These are phyloP conservation scores for Triplophysa rosa DNA, from an alignment of 2,113 vertebrate genomes.

Conservation along the genomic window DNA sequence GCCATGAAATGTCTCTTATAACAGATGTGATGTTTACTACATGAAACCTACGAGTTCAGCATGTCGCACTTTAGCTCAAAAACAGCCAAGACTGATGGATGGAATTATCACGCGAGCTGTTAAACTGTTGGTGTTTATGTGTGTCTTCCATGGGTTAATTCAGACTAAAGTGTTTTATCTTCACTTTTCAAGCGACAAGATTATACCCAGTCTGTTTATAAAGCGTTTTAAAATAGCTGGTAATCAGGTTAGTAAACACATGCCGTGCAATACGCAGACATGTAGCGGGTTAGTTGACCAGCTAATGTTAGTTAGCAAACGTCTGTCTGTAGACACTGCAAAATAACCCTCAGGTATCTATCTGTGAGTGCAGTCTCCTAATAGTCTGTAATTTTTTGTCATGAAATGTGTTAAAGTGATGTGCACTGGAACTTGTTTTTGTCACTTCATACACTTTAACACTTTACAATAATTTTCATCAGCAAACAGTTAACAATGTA, in stretches of 20 bases:
- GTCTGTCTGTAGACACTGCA: background rate
- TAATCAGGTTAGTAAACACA: conserved; percentile 19
- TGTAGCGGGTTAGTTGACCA: background rate
- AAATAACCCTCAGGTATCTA: background rate
- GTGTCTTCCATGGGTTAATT: background rate
- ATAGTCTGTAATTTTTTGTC: background rate
- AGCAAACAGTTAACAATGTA: background rate
- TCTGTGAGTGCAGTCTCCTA: background rate
- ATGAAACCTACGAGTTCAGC: background rate
- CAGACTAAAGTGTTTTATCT: background rate
- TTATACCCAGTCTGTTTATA: background rate
- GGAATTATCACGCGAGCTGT: background rate
- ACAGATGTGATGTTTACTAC: conserved; percentile 46
- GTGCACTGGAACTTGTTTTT: background rate
- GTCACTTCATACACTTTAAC: background rate
- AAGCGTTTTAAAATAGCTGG: background rate
- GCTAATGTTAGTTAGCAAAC: conserved; percentile 27
- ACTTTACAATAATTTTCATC: background rate
- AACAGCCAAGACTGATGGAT: background rate
- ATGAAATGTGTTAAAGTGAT: background rate
- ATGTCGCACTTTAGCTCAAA: background rate
- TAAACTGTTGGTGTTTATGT: background rate
- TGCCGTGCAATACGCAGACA: background rate
- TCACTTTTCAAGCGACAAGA: background rate
- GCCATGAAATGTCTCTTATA: conserved; percentile 44